Evolutionary conservation across 2,113 vertebrate species (phyloP), one percentile per base, ranked within the genome.

Genomic region (Triplophysa rosa): DNA sequence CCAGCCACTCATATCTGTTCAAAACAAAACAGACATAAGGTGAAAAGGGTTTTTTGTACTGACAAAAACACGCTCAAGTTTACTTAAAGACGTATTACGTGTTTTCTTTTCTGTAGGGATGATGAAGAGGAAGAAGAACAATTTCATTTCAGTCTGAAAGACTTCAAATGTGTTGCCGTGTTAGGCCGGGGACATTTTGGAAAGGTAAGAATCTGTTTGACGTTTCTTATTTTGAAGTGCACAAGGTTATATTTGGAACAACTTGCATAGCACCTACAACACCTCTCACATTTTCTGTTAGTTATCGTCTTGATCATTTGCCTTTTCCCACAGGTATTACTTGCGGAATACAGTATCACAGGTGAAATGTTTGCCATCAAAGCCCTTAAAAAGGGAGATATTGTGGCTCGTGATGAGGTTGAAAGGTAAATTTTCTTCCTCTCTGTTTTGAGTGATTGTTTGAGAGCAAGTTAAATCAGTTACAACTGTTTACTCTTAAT

Each of bases 301-400:
- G 11, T 58, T 37, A 37, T 37, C 7, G 13, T 58, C 1, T 37
- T 17, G 0, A 29, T 13, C 11, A 16, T 52, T 29, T 19, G 13
- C 11, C 5, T 54, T 45, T 21, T 2, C 47, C 23, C 3, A 17
- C 80, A 99, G 98, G 98, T 99, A 84, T 92, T 99, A 86, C 88
- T 99, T 86, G 94, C 98, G 2, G 96, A 99, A 87, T 99, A 99
- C 90, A 97, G 95, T 92, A 96, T 93, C 89, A 99, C 98, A 78
- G 98, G 98, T 0, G 98, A 99, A 89, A 99, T 99, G 97, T 99
- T 99, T 90, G 98, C 98, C 70, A 99, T 99, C 90, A 99, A 99
- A 93, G 98, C 98, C 81, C 93, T 99, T 92, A 99, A 99, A 92
- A 99, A 99, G 93, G 97, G 96, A 87, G 97, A 99, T 86, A 98